Base-by-base conservation (phyloP, 2,888 invertebrate species). In the Scaptomyza cyrtandrae region DNA sequence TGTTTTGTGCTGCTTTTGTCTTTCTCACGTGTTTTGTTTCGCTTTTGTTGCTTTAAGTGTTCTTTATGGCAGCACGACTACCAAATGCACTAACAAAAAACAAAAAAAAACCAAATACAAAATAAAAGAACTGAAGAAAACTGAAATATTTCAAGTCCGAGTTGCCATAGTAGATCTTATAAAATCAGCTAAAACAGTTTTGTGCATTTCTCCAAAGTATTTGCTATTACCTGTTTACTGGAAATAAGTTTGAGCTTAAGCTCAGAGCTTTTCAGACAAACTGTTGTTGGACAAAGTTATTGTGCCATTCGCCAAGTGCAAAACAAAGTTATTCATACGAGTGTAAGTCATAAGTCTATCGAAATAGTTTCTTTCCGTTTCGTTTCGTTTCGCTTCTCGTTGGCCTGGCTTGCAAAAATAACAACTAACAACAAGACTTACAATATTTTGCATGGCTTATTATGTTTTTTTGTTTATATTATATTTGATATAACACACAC, bases 1-100 rank as follows among this genome's bases (percentile, higher is more conserved):
- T 80, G 72, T 86, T 84, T 75, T 74, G 39, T 37, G 14, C 39
- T 41, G 71, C 64, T 68, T 79, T 82, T 86, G 64, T 70, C 9
- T 71, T 79, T 69, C 41, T 69, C 41, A 39, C 33, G 24, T 56
- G 61, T 49, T 69, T 68, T 61, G 46, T 55, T 52, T 31, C 41
- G 59, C 48, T 33, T 58, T 55, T 39, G 14, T 14, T 39, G 14
- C 2, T 39, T n/a, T n/a, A 3, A 3, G 13, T 35, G 11, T 35
- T 14, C 14, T 39, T 14, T 9, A 0, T 11, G n/a, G 4, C 29
- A 11, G 4, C 9, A 1, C 57, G 71, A 70, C 27, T 48, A 1
- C 6, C 33, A 24, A 37, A 43, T 56, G 19, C 59, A n/a, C 64
- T 64, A 27, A 37, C 41, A 48, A 35, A 9, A 9, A n/a, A n/a